Percentiles rank a stretch among this genome's conserved stretches.
Evolutionary conservation across 2,888 invertebrate genomes (phyloP).

Genomic region (Trachelus tabidus): DNA sequence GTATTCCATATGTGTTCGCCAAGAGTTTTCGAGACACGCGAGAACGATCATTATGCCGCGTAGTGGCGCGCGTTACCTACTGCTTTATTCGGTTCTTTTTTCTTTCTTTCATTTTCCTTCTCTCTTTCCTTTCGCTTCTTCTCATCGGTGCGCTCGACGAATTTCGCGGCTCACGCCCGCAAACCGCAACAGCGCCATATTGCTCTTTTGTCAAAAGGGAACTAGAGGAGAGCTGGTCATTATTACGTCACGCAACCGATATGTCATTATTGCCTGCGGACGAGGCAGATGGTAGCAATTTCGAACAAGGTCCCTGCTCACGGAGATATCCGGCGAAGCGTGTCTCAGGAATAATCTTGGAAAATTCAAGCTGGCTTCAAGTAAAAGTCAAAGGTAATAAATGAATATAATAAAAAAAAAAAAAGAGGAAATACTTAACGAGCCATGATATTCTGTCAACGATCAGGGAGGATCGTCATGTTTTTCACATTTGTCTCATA

Average conservation of each 20-base stretch:
- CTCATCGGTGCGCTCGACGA: background rate
- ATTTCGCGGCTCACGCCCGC: conserved; percentile 38
- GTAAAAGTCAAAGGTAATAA: background rate
- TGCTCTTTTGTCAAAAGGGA: conserved; percentile 49
- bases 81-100: background rate
- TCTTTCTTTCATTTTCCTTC: background rate
- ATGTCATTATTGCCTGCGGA: conserved; percentile 31
- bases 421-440: background rate
- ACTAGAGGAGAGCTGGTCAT: conserved; percentile 4
- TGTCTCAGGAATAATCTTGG: background rate
- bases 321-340: conserved; percentile 2
- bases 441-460: background rate
- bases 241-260: conserved; percentile 41
- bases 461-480: background rate
- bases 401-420: background rate
- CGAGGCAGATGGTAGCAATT: conserved; percentile 38
- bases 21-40: background rate
- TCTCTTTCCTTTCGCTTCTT: background rate
- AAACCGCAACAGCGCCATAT: conserved; percentile 60
- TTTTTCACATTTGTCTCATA: background rate
- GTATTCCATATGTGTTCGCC: background rate
- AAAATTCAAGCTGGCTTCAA: background rate
- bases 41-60: background rate
- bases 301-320: background rate
- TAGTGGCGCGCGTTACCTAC: background rate